phyloP scores from a whole-genome alignment of 1,140 invertebrate species.

The Diuraphis noxia region DNA sequence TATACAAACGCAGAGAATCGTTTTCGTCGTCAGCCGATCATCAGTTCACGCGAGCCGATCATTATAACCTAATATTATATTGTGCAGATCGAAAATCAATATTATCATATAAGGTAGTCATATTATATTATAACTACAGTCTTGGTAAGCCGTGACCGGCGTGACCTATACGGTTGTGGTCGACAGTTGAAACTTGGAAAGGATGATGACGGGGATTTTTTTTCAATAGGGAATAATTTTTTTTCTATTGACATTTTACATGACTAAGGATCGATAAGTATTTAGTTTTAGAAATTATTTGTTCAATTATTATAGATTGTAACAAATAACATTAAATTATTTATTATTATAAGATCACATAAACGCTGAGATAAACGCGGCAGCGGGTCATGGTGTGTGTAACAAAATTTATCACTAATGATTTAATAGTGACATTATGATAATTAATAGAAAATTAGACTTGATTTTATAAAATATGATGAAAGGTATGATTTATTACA shows the following conservation, averaged over 20 bases:
- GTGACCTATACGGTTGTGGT: background rate
- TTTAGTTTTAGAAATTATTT: too few relatives aligned
- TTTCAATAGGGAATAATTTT: background rate
- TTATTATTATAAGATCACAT: background rate
- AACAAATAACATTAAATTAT: background rate
- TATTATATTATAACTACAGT: background rate
- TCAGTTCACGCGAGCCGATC: background rate
- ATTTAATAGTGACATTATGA: background rate
- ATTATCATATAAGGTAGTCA: background rate
- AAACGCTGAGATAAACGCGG: background rate
- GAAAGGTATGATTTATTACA: background rate
- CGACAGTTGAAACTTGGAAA: background rate
- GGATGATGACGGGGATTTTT: background rate
- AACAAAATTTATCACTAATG: background rate
- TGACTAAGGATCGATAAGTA: background rate
- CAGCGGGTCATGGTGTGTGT: background rate
- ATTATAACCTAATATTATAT: background rate
- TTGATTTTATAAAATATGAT: background rate
- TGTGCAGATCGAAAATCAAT: background rate
- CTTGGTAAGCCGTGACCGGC: background rate
- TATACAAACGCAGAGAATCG: background rate
- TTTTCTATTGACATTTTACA: background rate
- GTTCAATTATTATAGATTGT: too few relatives aligned
- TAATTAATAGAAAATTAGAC: background rate
- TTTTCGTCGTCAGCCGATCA: background rate